Evolutionary conservation across 1,140 invertebrate species (phyloP).

Genomic region (Cydia strobilella): DNA sequence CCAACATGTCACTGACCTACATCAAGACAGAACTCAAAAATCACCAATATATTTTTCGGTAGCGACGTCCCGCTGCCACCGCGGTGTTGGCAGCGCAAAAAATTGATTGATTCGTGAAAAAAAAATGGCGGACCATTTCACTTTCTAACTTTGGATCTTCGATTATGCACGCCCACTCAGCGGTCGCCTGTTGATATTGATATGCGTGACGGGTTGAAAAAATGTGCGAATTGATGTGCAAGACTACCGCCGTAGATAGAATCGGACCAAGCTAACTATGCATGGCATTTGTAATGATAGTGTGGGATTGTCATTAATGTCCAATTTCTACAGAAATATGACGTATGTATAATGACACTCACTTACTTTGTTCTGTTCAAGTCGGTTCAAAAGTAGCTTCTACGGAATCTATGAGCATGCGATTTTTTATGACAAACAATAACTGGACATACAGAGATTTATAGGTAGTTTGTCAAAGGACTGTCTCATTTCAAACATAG

Average conservation of each 20-base stretch:
- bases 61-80: slow-evolving; percentile 61
- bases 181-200: slow-evolving; percentile 31
- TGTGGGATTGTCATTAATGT: too few species aligned
- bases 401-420: too few species aligned
- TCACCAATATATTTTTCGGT: slow-evolving; percentile 53
- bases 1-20: slow-evolving; percentile 41
- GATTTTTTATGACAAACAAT: not conserved
- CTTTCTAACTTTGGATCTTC: slow-evolving; percentile 46
- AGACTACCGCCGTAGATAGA: not conserved
- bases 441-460: too few species aligned
- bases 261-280: not conserved
- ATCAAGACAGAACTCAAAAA: slow-evolving; percentile 44
- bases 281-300: too few species aligned
- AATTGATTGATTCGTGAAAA: slow-evolving; percentile 59
- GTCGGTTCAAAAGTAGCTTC: too few species aligned
- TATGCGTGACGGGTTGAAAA: slow-evolving; percentile 28
- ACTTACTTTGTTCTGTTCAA: too few species aligned
- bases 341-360: too few species aligned
- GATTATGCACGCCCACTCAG: slow-evolving; percentile 62
- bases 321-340: too few species aligned
- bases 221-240: not conserved
- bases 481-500: too few species aligned
- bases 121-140: slow-evolving; percentile 49
- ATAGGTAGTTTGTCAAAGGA: too few species aligned
- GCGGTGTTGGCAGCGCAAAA: slow-evolving; percentile 46